Conservation (phyloP, 2,797 vertebrate genomes). For the Babyrousa celebensis region DNA sequence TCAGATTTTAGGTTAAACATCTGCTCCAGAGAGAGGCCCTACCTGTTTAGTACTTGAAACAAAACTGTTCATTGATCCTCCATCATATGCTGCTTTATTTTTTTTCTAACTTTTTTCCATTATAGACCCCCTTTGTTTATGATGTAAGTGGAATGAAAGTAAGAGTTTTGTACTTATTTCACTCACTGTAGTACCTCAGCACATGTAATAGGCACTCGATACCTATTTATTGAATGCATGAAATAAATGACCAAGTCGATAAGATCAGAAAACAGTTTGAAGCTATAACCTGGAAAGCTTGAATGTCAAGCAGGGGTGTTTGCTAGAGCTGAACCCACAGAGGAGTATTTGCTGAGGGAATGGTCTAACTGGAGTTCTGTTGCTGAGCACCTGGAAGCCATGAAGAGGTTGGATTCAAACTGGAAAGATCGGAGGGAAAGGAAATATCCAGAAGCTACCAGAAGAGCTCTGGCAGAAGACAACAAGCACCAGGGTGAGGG, state of each 20-base stretch:
- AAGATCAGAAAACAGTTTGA: neutral
- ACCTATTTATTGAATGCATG: neutral
- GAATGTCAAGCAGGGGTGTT: neutral
- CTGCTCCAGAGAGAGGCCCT: neutral
- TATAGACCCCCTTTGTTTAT: neutral
- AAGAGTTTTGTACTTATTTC: neutral
- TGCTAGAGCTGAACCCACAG: accelerated
- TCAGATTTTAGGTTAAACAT: neutral
- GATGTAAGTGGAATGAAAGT: neutral
- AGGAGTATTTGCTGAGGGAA: accelerated
- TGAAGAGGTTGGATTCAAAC: neutral
- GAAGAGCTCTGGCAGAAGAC: too few relatives aligned
- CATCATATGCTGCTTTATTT: neutral
- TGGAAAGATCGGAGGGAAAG: neutral
- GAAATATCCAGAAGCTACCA: neutral
- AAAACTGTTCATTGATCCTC: neutral
- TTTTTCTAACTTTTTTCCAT: neutral
- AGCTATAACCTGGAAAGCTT: neutral
- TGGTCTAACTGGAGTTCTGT: neutral
- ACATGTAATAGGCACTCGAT: neutral
- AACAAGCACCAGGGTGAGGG: neutral
- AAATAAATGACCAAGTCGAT: neutral
- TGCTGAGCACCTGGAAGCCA: neutral
- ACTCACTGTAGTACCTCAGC: neutral
- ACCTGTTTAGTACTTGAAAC: neutral